Base-by-base conservation (phyloP, 2,113 vertebrate genomes). In the Columbina picui region DNA sequence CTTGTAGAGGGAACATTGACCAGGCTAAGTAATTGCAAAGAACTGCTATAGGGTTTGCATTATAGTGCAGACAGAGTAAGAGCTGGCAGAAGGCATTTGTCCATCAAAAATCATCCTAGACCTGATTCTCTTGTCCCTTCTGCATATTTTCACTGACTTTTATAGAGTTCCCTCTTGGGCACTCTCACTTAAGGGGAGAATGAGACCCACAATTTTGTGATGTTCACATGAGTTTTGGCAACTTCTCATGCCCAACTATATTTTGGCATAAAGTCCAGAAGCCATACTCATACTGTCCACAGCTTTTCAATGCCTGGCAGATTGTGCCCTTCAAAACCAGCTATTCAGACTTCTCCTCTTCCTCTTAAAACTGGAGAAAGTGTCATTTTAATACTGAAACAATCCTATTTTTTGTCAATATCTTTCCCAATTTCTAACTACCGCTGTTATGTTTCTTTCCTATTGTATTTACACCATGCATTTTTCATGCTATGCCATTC, bases 201-300 rank as follows among this genome's bases (percentile, higher is more conserved):
- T 1, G 3, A 90, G 30, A 69, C 5, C 3, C 30, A 22, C 3
- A 9, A 4, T 22, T 79, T 59, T 34, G 6, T 25, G 9, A 63
- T 23, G 8, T 13, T 71, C 53, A 30, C 15, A 4, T 7, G 3
- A 61, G 18, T 1, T 39, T 49, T 79, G 29, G 22, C 50, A 71
- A 1, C 2, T 16, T 5, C 34, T 69, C 25, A 21, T 6, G 7
- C 2, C 9, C 9, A 22, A 6, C 5, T 39, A 0, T 53, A 14
- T 87, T 68, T 79, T 53, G 64, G 4, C 7, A 13, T 14, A 10
- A 12, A 67, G 18, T 75, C 9, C 49, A 41, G 56, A 74, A 60
- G 26, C 23, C 56, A n/a, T 52, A 50, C 18, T 76, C 2, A 47
- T 18, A 8, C 19, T 38, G 21, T 12, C 12, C 14, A 60, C 12